phyloP scores from a whole-genome alignment of 2,888 invertebrate species.

The Drosophila neotestacea region DNA sequence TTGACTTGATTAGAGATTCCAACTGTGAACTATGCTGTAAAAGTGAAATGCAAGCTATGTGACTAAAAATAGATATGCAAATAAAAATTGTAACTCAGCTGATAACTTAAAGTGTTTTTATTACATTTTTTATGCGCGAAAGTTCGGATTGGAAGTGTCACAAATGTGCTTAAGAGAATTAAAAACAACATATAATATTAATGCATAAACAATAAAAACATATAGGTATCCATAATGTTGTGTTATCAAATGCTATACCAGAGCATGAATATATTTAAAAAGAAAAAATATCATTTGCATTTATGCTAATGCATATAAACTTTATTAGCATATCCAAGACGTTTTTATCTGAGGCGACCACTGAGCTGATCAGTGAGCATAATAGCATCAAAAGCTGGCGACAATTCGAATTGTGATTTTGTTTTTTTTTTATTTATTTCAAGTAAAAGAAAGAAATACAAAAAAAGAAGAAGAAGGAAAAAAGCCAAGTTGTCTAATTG shows the following conservation, averaged over 20 bases:
- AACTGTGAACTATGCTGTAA: conserved; percentile 34
- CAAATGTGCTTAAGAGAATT: conserved; percentile 24
- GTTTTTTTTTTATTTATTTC: conserved; percentile 4
- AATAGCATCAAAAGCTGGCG: conserved; percentile 19
- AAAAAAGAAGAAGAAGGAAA: conserved; percentile 11
- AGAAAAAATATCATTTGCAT: neutral
- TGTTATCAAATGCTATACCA: conserved; percentile 7
- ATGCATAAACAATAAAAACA: conserved; percentile 4
- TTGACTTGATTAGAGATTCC: conserved; percentile 11
- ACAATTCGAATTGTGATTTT: conserved; percentile 21
- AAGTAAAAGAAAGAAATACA: conserved; percentile 13
- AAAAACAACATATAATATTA: conserved; percentile 13
- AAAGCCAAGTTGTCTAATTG: conserved; percentile 67
- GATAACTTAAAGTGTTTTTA: conserved; percentile 32
- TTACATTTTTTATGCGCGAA: conserved; percentile 63
- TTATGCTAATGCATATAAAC: conserved; percentile 23
- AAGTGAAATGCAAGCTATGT: conserved; percentile 57
- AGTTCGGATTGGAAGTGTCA: conserved; percentile 38
- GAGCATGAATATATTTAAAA: neutral
- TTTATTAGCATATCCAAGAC: conserved; percentile 28
- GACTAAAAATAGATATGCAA: conserved; percentile 52
- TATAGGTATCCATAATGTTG: neutral
- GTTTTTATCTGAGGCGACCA: conserved; percentile 1
- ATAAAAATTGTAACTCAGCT: conserved; percentile 38
- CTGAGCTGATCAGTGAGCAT: conserved; percentile 24